Base-by-base conservation (phyloP, 2,888 invertebrate genomes). In the Cremastinae sp. region DNA sequence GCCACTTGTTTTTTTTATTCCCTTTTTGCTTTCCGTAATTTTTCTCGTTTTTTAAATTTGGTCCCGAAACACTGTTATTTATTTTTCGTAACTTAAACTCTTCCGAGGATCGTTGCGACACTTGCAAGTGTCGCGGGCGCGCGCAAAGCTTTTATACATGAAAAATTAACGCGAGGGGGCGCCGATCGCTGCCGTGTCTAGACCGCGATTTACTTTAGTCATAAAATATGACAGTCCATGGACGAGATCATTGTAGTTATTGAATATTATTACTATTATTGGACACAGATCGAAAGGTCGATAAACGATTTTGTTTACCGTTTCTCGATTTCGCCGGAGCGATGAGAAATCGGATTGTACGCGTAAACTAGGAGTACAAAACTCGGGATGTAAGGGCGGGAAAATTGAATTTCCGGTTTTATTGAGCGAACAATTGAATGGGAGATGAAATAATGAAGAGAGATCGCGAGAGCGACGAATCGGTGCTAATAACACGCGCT, bases 311-410 rank as follows among this genome's bases (percentile, higher is more conserved):
- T 28, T 5, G 28, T 5, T 74, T 73, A 69, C 62, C 41, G 14
- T 41, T 55, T 28, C 28, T 8, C n/a, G 14, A 7, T 37, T 16
- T n/a, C 28, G 9, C 35, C 35, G 41, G 7, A 14, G 20, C 43
- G 45, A 43, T 43, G 59, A 59, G 58, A 59, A 43, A 43, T 49
- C 18, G 28, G 10, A 1, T 12, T 12, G 14, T 8, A 9, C 9
- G 20, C 61, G 59, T 74, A 79, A 83, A 82, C 79, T 80, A 78
- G 77, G 75, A 79, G 75, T 79, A 78, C 78, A 80, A 79, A 78
- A 59, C 75, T 73, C 49, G 56, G 66, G 64, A 81, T 75, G 61
- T 77, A 59, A 16, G 47, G 53, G 16, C 12, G 39, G 55, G 58
- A 69, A 66, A 68, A 61, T 59, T 59, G 45, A 14, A 59, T 64